Evolutionary conservation across 2,797 vertebrate species (phyloP).

Genomic region (Geotrypetes seraphini): DNA sequence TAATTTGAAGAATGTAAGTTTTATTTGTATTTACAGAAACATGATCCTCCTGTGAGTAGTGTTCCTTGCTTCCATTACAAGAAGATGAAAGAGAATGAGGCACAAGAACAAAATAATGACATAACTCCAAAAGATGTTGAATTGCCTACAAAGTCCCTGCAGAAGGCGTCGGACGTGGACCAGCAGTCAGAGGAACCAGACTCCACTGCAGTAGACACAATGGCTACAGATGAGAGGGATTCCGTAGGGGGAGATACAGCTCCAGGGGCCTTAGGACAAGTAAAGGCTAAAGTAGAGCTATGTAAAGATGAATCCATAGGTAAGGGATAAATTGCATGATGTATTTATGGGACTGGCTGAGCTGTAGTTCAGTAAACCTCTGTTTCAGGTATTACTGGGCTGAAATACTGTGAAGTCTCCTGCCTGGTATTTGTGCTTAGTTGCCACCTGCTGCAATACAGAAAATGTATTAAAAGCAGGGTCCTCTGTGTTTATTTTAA

Average conservation of each 20-base stretch:
- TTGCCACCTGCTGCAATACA: no score
- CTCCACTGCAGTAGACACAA: slow-evolving; percentile 32
- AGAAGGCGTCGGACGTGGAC: slow-evolving; percentile 50
- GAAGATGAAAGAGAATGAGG: slow-evolving; percentile 93
- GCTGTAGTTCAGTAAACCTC: no score
- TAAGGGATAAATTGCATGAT: slow-evolving; percentile 40
- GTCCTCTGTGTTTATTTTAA: no score
- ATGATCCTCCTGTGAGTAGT: slow-evolving; percentile 92
- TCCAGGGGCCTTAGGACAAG: slow-evolving; percentile 86
- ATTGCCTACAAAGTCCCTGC: slow-evolving; percentile 52
- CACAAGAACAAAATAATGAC: slow-evolving; percentile 77
- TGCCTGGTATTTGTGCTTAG: no score
- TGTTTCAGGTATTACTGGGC: no score
- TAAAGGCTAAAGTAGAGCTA: slow-evolving; percentile 96
- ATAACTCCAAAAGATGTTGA: slow-evolving; percentile 51
- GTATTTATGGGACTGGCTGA: background rate
- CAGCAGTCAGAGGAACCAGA: slow-evolving; percentile 54
- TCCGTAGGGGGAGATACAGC: slow-evolving; percentile 53
- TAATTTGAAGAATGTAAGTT: no score
- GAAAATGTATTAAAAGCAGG: no score
- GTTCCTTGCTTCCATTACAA: slow-evolving; percentile 97
- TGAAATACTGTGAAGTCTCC: no score
- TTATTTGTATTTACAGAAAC: slow-evolving; percentile 69
- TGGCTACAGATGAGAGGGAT: slow-evolving; percentile 51
- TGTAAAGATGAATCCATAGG: slow-evolving; percentile 98